Base-by-base conservation (phyloP, 2,797 vertebrate species). In the Onychomys arenicola region DNA sequence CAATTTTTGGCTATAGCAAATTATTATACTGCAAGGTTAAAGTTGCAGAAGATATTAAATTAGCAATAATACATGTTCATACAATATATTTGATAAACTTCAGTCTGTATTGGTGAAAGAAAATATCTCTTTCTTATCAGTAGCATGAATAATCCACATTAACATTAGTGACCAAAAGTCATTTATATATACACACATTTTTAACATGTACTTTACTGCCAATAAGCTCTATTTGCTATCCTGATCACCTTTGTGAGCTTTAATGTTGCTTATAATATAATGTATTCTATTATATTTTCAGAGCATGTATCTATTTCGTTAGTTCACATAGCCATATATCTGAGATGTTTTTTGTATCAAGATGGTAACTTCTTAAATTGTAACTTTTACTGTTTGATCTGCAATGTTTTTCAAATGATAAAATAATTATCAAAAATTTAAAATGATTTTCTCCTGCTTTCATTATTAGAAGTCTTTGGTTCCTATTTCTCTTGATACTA, bases 401-500 rank as follows among this genome's bases (percentile, higher is more conserved):
- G 34, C 16, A n/a, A n/a, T 65, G 34, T 69, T 69, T 67, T 67
- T 32, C 29, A 65, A 29, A 65, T 32, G 52, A 97, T 98, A 97
- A 98, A 98, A 98, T 98, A 98, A 99, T 99, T 99, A 99, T 99
- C 99, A 98, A 98, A 98, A 98, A 98, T 98, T 86, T 97, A 98
- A 98, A 97, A 96, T 95, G 87, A 97, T 96, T 98, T 97, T 93
- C 96, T 92, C 96, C 98, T 98, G 96, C 97, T 98, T 98, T 98
- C 97, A 96, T 97, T 98, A 63, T 98, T 90, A 95, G 91, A 98
- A 59, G 98, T 98, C 97, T 97, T 88, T 96, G 98, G 98, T 81
- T 81, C 65, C 96, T 98, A 97, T 85, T 96, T 98, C 97, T 97
- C 89, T 92, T 93, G 97, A 96, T 98, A 98, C 93, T 94, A 97